Evolutionary conservation across 2,113 vertebrate genomes (phyloP), one percentile per base, ranked within the genome.

Genomic region (Vireo altiloquus): DNA sequence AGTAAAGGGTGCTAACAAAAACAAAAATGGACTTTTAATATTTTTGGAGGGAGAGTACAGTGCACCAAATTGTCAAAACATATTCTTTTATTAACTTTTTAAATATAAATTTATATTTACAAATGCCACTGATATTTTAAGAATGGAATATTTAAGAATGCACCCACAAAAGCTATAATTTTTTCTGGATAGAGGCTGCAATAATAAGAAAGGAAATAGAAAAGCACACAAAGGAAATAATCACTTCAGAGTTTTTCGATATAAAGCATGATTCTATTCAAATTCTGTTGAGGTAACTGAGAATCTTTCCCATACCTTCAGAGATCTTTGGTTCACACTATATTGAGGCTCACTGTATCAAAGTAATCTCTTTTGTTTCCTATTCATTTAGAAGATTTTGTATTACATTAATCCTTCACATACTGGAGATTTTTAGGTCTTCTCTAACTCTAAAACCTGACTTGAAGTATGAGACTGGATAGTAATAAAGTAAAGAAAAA

Each of bases 371-470:
- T 57, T 94, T 92, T 92, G 31, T 81, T 87, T 80, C 56, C 64
- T 79, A 71, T 89, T 75, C 28, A 74, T 78, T 94, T 89, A 94
- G 77, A 75, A 92, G 30, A 68, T 92, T 95, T 94, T 83, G 6
- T 74, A 63, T 88, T 61, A 63, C 82, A 87, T 87, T 91, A 88
- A 96, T 96, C 87, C 50, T 90, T 93, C 54, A 83, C 9, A n/a
- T 74, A 54, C 8, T 81, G 28, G 28, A 91, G 60, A 35, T 96
- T 94, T 95, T 83, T 44, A 52, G 16, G 59, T 79, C 72, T 92
- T 84, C 78, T 74, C 28, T 70, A 68, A 78, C 50, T 82, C 49
- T 63, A 82, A 94, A 87, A 40, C 81, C 50, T 87, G 52, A 77
- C 60, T 75, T 94, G 50, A 82, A 95, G 44, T 92, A 95, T 90